Conservation (phyloP, 2,888 invertebrate genomes). For the Leucania comma region DNA sequence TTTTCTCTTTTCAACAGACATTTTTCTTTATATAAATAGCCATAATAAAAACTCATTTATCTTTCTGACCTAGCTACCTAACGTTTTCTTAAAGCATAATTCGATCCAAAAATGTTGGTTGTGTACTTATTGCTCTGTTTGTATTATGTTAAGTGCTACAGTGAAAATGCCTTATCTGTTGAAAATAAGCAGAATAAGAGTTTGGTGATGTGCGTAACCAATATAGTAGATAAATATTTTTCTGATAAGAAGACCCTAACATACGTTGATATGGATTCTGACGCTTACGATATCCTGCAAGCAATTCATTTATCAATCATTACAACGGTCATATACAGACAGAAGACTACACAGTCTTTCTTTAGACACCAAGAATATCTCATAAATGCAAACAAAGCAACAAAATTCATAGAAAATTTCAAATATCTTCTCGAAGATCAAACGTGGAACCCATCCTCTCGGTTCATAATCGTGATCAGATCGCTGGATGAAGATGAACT, state of each 20-base stretch:
- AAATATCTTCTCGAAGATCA: slow-evolving; percentile 60
- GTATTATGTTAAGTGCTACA: slow-evolving; percentile 1
- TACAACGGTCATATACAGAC: slow-evolving; percentile 26
- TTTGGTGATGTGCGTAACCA: slow-evolving; percentile 42
- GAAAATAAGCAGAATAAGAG: neutral
- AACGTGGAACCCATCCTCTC: slow-evolving; percentile 73
- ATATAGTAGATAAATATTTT: slow-evolving; percentile 58
- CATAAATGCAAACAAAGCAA: slow-evolving; percentile 57
- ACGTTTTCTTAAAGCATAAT: too few species aligned
- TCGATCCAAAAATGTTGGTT: slow-evolving; percentile 49
- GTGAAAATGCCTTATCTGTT: neutral
- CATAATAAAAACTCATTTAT: too few species aligned
- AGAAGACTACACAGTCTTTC: slow-evolving; percentile 5
- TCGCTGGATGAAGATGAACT: slow-evolving; percentile 55
- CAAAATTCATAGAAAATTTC: slow-evolving; percentile 61
- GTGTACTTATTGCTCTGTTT: slow-evolving; percentile 26
- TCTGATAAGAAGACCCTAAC: slow-evolving; percentile 39
- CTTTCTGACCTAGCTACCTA: too few species aligned
- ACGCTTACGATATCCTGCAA: slow-evolving; percentile 47
- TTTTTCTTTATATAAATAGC: too few species aligned
- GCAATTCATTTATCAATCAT: slow-evolving; percentile 48
- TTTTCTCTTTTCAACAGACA: too few species aligned
- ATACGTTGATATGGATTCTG: slow-evolving; percentile 47
- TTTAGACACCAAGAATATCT: slow-evolving; percentile 65
- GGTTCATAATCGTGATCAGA: slow-evolving; percentile 70